Evolutionary conservation across 2,113 vertebrate genomes (phyloP).

Genomic region (Psettodes erumei): DNA sequence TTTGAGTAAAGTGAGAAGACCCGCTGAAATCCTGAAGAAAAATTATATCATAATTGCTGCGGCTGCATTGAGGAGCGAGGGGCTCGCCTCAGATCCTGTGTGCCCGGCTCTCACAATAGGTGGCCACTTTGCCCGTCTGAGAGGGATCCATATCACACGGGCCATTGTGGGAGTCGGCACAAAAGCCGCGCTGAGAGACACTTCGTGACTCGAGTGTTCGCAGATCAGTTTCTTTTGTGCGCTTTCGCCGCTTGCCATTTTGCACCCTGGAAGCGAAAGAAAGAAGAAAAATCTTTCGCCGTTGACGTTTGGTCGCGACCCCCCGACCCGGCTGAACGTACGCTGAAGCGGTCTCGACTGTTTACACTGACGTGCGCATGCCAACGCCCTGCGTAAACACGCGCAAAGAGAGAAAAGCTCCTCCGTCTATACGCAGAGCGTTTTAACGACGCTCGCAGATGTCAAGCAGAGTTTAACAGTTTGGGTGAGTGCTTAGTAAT

Average conservation of each 20-base stretch:
- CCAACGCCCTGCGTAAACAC: constrained; percentile 70
- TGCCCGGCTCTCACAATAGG: constrained; percentile 58
- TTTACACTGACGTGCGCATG: constrained; percentile 58
- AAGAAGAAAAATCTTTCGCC: not conserved
- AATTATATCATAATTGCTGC: constrained; percentile 75
- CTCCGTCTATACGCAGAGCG: constrained; percentile 51
- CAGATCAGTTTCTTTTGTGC: constrained; percentile 62
- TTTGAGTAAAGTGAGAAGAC: constrained; percentile 76
- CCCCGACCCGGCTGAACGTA: constrained; percentile 39
- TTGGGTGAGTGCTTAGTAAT: constrained; percentile 69
- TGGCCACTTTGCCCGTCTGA: constrained; percentile 66
- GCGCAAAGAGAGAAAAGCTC: constrained; percentile 47
- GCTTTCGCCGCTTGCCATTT: constrained; percentile 29
- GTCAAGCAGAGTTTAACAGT: constrained; percentile 73
- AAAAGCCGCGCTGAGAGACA: constrained; percentile 59
- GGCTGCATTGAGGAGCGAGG: constrained; percentile 44
- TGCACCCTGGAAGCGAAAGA: constrained; percentile 32
- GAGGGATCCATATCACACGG: constrained; percentile 72
- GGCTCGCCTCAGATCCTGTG: constrained; percentile 36
- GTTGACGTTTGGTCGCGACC: constrained; percentile 48
- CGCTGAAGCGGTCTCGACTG: constrained; percentile 22
- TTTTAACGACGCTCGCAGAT: constrained; percentile 63
- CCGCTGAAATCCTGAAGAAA: constrained; percentile 67
- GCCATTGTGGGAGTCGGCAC: constrained; percentile 58
- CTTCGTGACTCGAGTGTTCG: constrained; percentile 54